Evolutionary conservation across 2,888 invertebrate genomes (phyloP).

Genomic region (Polydesmus complanatus): DNA sequence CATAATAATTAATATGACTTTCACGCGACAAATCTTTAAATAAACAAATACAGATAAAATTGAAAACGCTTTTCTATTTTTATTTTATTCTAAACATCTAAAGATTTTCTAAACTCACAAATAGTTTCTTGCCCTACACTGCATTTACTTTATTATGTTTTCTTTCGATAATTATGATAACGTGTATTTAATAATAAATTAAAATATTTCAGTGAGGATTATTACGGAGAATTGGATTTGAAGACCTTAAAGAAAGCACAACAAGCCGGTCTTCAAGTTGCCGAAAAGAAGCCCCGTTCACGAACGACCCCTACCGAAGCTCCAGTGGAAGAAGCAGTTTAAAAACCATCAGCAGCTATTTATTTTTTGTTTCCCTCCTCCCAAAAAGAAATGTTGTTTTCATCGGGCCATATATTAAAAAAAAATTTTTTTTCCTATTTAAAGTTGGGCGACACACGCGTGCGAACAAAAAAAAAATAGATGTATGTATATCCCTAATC

Average conservation of each 20-base stretch:
- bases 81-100: no score
- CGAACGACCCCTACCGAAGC: background rate
- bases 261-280: constrained; percentile 8
- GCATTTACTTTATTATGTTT: no score
- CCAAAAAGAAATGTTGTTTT: no score
- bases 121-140: no score
- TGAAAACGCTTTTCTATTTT: no score
- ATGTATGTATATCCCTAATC: no score
- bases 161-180: no score
- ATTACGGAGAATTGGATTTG: constrained; percentile 24
- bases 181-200: no score
- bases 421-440: background rate
- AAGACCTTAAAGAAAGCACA: constrained; percentile 49
- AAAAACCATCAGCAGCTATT: background rate
- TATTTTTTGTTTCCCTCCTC: background rate
- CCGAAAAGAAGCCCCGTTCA: background rate
- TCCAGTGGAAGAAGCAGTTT: background rate
- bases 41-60: no score
- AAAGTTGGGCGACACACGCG: background rate
- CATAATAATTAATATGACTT: no score
- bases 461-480: background rate
- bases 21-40: no score
- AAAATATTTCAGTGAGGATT: constrained; percentile 24
- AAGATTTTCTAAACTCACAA: no score
- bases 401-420: background rate